These are phyloP conservation scores for Galleria mellonella DNA, from an alignment of 1,140 invertebrate species.

Conservation along the genomic window DNA sequence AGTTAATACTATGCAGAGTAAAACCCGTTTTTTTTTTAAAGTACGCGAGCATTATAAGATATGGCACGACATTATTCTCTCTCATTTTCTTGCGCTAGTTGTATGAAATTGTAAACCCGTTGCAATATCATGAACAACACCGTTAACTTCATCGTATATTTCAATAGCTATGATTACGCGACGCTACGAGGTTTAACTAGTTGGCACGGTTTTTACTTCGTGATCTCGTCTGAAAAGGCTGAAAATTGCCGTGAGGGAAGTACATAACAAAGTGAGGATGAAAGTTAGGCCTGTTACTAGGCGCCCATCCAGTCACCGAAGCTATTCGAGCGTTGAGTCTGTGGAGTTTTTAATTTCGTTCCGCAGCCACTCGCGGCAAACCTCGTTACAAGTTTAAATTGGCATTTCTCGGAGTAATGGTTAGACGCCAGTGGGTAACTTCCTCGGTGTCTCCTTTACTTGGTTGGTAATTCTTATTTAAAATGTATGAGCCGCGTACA, in stretches of 20 bases:
- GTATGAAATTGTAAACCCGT: too few species aligned
- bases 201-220: conserved; percentile 34
- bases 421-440: conserved; percentile 56
- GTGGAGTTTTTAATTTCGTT: conserved; percentile 69
- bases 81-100: too few species aligned
- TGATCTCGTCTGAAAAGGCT: conserved; percentile 38
- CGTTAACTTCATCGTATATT: too few species aligned
- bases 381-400: conserved; percentile 73
- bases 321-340: conserved; percentile 41
- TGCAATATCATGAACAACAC: too few species aligned
- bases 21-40: too few species aligned
- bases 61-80: too few species aligned
- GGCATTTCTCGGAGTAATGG: conserved; percentile 70
- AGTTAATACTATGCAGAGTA: too few species aligned
- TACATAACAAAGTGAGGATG: conserved; percentile 48
- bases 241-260: conserved; percentile 43
- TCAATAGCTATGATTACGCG: too few species aligned
- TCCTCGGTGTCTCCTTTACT: conserved; percentile 46
- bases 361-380: conserved; percentile 63
- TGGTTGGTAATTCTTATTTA: conserved; percentile 61
- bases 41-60: too few species aligned
- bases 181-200: conserved; percentile 13
- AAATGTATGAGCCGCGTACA: conserved; percentile 49
- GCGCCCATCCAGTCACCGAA: conserved; percentile 34
- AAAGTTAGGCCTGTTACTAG: conserved; percentile 59